Evolutionary conservation across 2,888 invertebrate species (phyloP), one percentile per base, ranked within the genome.

Genomic region (Scaptomyza tumidula): DNA sequence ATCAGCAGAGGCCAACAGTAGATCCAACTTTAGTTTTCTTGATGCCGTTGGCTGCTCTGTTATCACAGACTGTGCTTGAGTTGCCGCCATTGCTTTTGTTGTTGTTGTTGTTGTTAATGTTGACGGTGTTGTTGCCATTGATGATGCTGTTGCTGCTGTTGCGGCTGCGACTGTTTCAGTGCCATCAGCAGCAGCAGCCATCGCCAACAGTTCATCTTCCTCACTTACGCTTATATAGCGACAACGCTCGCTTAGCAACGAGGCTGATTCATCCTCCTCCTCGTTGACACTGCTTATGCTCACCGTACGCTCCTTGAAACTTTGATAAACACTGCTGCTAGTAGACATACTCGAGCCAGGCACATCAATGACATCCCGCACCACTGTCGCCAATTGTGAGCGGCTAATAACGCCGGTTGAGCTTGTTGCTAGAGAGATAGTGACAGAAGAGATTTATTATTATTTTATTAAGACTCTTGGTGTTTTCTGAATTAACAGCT

Each of bases 31-130:
- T 43, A 90, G 77, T 77, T 90, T 90, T 71, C 81, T 89, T 65
- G 91, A 89, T 78, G 90, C 86, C 78, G 91, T 91, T 89, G 91
- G 91, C 87, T 91, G 91, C 88, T 91, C 91, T 86, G 91, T 91
- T 91, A 91, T 91, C 91, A 91, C 91, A 91, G 91, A 90, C 87
- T 87, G 88, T 89, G 83, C 82, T 88, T 86, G 80, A 86, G 83
- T 86, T 83, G 71, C 67, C 72, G 81, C 67, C 71, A 73, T 58
- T 59, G 69, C 44, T 48, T 63, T 39, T 70, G 63, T 49, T 48
- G 59, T 39, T 46, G 66, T 31, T 43, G 60, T 39, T 70, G 63
- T 49, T 48, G 59, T 39, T 46, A 66, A 29, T 43, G 60, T 31
- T 45, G 58, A 13, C 39, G 44, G 29, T 31, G 44, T 27, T 39